Evolutionary conservation across 2,888 invertebrate species (phyloP).

Genomic region (Marasmarcha lunaedactyla): DNA sequence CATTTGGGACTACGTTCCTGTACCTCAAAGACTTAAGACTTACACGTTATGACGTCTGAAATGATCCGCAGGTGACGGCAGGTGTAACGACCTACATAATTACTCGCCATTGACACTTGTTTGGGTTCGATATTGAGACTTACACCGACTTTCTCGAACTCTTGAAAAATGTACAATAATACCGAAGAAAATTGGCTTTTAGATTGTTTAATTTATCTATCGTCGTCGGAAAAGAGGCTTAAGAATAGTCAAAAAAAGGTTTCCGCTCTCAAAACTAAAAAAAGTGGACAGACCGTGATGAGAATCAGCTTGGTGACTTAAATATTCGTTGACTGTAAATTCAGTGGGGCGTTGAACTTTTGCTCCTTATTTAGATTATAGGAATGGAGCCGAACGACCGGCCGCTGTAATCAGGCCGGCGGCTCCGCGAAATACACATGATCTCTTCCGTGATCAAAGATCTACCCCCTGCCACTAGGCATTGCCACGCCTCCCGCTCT

Average conservation of each 20-base stretch:
- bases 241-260: not conserved
- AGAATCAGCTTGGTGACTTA: constrained; percentile 24
- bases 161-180: too few relatives aligned
- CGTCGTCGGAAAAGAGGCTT: too few relatives aligned
- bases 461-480: not conserved
- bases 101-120: constrained; percentile 11
- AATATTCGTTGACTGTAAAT: constrained; percentile 19
- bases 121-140: not conserved
- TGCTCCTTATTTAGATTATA: constrained; percentile 70
- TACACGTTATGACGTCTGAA: constrained; percentile 2
- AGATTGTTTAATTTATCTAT: too few relatives aligned
- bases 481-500: not conserved
- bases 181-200: too few relatives aligned
- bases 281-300: constrained; percentile 18
- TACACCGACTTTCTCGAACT: too few relatives aligned
- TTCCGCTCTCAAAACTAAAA: constrained; percentile 9
- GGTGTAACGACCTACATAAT: constrained; percentile 41
- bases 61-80: constrained; percentile 27
- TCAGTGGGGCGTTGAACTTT: constrained; percentile 58
- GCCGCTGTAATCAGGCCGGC: constrained; percentile 43
- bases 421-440: constrained; percentile 52
- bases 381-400: constrained; percentile 48
- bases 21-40: constrained; percentile 11
- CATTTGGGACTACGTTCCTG: constrained; percentile 38
- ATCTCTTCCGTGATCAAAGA: constrained; percentile 46